Evolutionary conservation across 2,797 vertebrate species (phyloP).

Genomic region (Myotis daubentonii): DNA sequence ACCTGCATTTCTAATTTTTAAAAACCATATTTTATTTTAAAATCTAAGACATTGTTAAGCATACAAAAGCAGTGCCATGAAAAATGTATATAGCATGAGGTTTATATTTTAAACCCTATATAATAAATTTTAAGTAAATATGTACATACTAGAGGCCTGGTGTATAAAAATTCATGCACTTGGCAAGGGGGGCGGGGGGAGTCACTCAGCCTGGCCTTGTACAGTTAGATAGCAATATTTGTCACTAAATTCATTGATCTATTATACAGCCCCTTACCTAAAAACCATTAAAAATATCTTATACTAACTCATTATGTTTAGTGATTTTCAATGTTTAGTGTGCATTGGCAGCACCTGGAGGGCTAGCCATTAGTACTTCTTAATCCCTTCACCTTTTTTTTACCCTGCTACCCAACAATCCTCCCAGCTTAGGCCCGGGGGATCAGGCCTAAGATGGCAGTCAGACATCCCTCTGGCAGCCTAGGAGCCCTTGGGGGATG

Average conservation of each 20-base stretch:
- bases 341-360: background rate
- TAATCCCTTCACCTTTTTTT: too few species aligned
- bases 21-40: background rate
- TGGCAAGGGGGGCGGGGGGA: too few species aligned
- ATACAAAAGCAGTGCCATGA: background rate
- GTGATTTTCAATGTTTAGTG: background rate
- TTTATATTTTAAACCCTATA: background rate
- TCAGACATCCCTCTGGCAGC: too few species aligned
- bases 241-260: background rate
- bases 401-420: too few species aligned
- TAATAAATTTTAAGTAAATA: background rate
- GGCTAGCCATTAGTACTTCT: background rate
- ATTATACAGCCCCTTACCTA: background rate
- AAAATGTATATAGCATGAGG: background rate
- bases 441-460: too few species aligned
- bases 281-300: background rate
- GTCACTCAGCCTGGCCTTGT: too few species aligned
- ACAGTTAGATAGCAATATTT: background rate
- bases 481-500: too few species aligned
- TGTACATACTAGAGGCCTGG: background rate
- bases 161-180: too few species aligned
- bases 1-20: background rate
- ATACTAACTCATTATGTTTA: background rate
- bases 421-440: too few species aligned
- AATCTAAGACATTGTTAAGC: background rate